Evolutionary conservation across 2,797 vertebrate genomes (phyloP).

Genomic region (Carcharodon carcharias): DNA sequence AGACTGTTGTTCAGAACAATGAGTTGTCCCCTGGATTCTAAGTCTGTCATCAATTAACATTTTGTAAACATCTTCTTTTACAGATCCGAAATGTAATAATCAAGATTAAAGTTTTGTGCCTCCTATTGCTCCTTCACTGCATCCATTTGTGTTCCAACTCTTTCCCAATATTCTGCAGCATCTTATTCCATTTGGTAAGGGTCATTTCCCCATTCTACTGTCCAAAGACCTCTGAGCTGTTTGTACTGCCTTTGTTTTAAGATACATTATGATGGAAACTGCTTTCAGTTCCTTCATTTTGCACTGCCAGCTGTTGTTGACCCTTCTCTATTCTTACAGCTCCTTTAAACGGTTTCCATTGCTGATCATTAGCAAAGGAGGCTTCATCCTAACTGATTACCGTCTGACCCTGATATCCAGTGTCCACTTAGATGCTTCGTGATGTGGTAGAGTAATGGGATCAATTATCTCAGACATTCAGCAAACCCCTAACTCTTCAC

Average conservation of each 20-base stretch:
- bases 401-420: not conserved
- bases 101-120: not conserved
- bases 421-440: not conserved
- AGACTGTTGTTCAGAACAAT: not conserved
- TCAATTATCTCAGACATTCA: not conserved
- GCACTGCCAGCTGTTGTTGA: not conserved
- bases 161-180: not conserved
- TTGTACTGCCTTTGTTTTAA: not conserved
- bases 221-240: not conserved
- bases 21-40: not conserved
- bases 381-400: not conserved
- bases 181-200: not conserved
- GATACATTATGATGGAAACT: not conserved
- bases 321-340: not conserved
- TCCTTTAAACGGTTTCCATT: not conserved
- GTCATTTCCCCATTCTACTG: not conserved
- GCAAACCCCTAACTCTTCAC: not conserved
- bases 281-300: not conserved
- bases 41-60: not conserved
- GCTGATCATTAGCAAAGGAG: not conserved
- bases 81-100: not conserved
- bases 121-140: not conserved
- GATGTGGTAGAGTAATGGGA: not conserved
- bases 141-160: not conserved
- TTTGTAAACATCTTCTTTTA: not conserved